Conservation (phyloP, 2,888 invertebrate genomes). For the Apodemia mormo region DNA sequence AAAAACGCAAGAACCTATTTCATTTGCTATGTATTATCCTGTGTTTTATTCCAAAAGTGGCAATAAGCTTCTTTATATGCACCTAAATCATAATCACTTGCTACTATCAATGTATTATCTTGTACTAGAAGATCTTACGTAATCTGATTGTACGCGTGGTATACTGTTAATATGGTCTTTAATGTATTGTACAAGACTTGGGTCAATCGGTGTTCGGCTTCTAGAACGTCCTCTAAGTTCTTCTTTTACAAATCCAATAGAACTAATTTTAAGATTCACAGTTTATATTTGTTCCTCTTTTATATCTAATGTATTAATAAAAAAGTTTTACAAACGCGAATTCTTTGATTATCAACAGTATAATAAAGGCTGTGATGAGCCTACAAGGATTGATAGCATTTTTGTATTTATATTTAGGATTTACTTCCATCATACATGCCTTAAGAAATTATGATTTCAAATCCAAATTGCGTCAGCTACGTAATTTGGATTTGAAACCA, state of each 20-base stretch:
- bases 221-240: no score
- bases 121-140: no score
- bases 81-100: no score
- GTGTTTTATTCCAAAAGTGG: not conserved
- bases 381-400: no score
- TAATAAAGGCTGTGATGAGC: not conserved
- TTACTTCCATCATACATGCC: not conserved
- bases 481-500: no score
- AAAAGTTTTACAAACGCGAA: not conserved
- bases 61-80: not conserved
- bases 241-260: no score
- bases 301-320: not conserved
- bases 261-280: no score
- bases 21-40: not conserved
- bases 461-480: not conserved
- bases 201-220: no score
- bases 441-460: not conserved
- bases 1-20: conserved; percentile 1
- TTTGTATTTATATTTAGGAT: no score
- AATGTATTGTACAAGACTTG: no score
- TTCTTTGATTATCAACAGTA: not conserved
- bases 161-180: not conserved
- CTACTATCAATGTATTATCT: no score
- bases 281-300: not conserved
- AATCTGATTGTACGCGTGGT: no score